Evolutionary conservation across 2,888 invertebrate species (phyloP), one percentile per base, ranked within the genome.

Genomic region (Bellardia pandia): DNA sequence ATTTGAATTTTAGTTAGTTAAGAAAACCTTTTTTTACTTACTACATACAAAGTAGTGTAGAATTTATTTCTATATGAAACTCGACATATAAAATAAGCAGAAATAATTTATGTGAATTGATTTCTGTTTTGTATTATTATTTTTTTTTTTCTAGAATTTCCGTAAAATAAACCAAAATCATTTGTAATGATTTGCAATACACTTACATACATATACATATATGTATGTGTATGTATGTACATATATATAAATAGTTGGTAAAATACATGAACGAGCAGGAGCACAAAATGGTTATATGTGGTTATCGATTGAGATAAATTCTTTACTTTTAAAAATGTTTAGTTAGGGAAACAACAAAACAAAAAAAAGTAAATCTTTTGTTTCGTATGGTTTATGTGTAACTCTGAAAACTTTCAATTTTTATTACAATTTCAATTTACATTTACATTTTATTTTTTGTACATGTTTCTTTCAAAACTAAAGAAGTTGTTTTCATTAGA

Each of bases 21-120:
- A 75, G 30, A 51, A 13, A 75, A 51, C n/a, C 16, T 9, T 48
- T 48, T 48, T 48, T 51, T 23, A 3, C 33, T 14, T 14, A 33
- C 13, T 33, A 60, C 30, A 60, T 51, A 51, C 14, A 14, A 51
- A 13, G 14, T 45, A 60, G 37, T 66, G 37, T 66, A 16, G 13
- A 69, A 69, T 33, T 3, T 51, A 8, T 48, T 37, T 37, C 33
- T 75, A 48, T 51, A 37, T 53, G 33, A 48, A 37, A 62, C 37
- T 48, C n/a, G 2, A 53, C 51, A 45, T 48, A 45, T 48, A 51
- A 62, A 75, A 62, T 45, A 75, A 75, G 37, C 37, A 62, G 42
- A 37, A 62, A 80, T 64, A 66, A 81, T 81, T 81, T 74, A 81
- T 81, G 72, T 56, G 74, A 74, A 81, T 81, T 66, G 64, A 42